Base-by-base conservation (phyloP, 2,888 invertebrate species). In the Andricus curvator region DNA sequence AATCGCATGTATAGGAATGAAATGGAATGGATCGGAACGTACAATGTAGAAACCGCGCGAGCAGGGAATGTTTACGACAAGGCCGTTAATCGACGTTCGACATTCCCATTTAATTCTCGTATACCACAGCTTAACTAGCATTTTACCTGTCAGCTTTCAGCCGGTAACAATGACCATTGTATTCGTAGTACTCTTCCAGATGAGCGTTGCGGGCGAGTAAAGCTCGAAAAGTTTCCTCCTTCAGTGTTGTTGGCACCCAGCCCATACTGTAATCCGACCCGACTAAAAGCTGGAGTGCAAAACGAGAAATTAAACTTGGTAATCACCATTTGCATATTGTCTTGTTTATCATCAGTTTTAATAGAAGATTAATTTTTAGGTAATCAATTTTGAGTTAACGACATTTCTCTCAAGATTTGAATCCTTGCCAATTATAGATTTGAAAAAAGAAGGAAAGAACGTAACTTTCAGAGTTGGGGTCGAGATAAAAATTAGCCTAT, bases 91-190 rank as follows among this genome's bases (percentile, higher is more conserved):
- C 9, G 56, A n/a, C 9, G n/a, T n/a, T 56, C 56, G n/a, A 56
- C 20, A 20, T 56, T 56, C 56, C 11, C 56, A 56, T 56, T 56
- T n/a, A n/a, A n/a, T n/a, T 56, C 20, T 44, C n/a, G 56, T 56
- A 56, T 13, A n/a, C n/a, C 56, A 8, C n/a, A n/a, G 56, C 8
- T n/a, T n/a, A 56, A 56, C n/a, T 56, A 15, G 13, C 78, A 64
- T 37, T 74, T 88, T 88, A 91, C 91, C 91, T 91, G 84, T 84
- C 85, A 70, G 89, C 89, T 83, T 86, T 90, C 29, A 91, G 84
- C 44, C 81, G 77, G 83, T 91, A 91, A 87, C 84, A 88, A 85
- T 89, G 82, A 51, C 83, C 87, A 81, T 90, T 85, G 82, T 85
- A 78, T 67, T 85, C 86, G 78, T 91, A 91, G 85, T 90, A 88